Conservation (phyloP, 2,113 vertebrate genomes). For the Dryoscopus gambensis region DNA sequence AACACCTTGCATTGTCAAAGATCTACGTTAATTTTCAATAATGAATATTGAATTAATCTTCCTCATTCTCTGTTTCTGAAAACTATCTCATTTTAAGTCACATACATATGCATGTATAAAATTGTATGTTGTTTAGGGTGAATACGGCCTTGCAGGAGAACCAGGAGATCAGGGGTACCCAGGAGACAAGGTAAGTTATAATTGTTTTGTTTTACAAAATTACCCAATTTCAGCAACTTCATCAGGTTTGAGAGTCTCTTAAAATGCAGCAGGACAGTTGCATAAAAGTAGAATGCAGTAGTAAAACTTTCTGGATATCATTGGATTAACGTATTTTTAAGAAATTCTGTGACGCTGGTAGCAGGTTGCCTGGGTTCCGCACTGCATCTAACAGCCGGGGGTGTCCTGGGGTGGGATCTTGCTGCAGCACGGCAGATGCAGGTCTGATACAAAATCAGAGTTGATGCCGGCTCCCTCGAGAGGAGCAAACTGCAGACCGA, state of each 20-base stretch:
- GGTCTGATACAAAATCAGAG: no score
- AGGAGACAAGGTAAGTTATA: constrained; percentile 88
- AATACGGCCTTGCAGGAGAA: constrained; percentile 85
- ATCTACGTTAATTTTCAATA: neutral
- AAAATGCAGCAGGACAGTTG: neutral
- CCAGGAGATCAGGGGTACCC: constrained; percentile 88
- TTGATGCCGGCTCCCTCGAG: no score
- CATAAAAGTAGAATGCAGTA: neutral
- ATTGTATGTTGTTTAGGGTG: constrained; percentile 83
- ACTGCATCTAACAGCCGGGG: no score
- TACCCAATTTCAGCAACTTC: neutral
- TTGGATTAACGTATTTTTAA: neutral
- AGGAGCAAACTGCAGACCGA: no score
- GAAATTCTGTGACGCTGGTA: no score
- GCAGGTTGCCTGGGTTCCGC: no score
- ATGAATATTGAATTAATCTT: neutral
- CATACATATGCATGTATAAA: constrained; percentile 69
- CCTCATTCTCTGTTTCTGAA: neutral
- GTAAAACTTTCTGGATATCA: neutral
- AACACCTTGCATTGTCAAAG: neutral
- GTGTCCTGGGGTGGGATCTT: no score
- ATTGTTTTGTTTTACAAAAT: neutral
- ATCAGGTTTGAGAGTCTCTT: neutral
- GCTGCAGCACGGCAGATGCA: no score
- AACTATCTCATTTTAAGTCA: neutral